phyloP scores from a whole-genome alignment of 2,113 vertebrate genomes.

The Odocoileus virginianus region DNA sequence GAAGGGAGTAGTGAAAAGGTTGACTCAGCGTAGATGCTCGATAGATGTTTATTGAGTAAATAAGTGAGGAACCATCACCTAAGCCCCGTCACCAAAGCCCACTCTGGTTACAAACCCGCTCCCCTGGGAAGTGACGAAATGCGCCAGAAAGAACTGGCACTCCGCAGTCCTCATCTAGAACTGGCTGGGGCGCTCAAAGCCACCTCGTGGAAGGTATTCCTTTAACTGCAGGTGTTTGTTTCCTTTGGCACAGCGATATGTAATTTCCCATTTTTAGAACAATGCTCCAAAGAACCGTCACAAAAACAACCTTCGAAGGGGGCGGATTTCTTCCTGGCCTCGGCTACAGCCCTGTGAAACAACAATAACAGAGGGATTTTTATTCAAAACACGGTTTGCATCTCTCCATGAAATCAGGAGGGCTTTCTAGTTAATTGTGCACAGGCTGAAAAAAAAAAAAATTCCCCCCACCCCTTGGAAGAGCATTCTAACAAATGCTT shows the following conservation, averaged over 20 bases:
- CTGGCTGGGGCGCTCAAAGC: background rate
- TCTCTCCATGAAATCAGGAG: background rate
- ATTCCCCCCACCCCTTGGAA: background rate
- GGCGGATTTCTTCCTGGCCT: slow-evolving; percentile 58
- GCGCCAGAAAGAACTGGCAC: no score
- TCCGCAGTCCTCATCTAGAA: background rate
- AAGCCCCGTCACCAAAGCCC: background rate
- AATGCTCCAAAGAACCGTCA: slow-evolving; percentile 56
- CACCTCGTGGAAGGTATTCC: background rate
- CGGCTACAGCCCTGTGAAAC: slow-evolving; percentile 42
- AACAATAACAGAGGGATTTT: slow-evolving; percentile 23
- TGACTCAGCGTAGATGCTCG: background rate
- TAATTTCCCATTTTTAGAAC: slow-evolving; percentile 73
- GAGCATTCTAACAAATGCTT: background rate
- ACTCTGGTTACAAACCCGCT: background rate
- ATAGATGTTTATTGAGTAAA: slow-evolving; percentile 22
- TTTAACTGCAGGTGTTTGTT: slow-evolving; percentile 44
- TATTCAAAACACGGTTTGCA: background rate
- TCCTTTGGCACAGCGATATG: slow-evolving; percentile 31
- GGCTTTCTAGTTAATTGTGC: background rate
- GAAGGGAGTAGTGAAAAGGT: background rate
- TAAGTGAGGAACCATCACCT: background rate
- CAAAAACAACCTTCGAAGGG: slow-evolving; percentile 56
- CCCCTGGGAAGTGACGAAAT: background rate
- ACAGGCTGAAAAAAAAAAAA: background rate